A percentile compares a stretch with the other conserved stretches of the same genome.
Evolutionary conservation across 1,140 invertebrate genomes (phyloP).

Genomic region (Drosophila repleta): DNA sequence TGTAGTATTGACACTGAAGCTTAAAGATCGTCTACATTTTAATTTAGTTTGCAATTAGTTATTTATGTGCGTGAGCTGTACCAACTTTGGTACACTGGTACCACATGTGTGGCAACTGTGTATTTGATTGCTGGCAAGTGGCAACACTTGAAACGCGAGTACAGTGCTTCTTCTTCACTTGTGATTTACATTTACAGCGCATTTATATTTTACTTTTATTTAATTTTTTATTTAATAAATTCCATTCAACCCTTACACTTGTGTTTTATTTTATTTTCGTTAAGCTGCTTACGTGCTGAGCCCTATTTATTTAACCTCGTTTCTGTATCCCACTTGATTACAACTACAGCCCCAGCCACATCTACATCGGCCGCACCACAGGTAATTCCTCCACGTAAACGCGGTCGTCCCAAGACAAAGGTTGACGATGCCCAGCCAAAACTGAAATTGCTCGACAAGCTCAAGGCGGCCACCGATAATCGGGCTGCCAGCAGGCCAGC

Average conservation of each 20-base stretch:
- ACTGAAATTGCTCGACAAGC: constrained; percentile 62
- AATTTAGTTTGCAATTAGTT: too few species aligned
- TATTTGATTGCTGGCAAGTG: constrained; percentile 7
- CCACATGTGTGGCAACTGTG: constrained; percentile 5
- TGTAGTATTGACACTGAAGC: too few species aligned
- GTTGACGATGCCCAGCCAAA: constrained; percentile 50
- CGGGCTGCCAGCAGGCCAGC: constrained; percentile 60
- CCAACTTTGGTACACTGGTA: background rate
- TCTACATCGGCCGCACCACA: constrained; percentile 31
- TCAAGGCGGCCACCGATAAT: constrained; percentile 58
- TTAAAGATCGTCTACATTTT: too few species aligned
- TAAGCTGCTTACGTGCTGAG: constrained; percentile 13
- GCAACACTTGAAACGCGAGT: constrained; percentile 32
- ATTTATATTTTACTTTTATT: constrained; percentile 40
- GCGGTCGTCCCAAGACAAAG: constrained; percentile 63
- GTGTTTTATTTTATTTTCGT: constrained; percentile 42
- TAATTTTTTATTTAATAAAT: constrained; percentile 49
- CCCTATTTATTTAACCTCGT: constrained; percentile 52
- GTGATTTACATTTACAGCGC: constrained; percentile 44
- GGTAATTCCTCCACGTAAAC: constrained; percentile 68
- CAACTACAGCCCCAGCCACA: constrained; percentile 28
- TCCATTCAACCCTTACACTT: constrained; percentile 6
- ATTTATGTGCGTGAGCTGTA: background rate
- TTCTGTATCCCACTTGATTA: constrained; percentile 16
- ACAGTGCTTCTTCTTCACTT: constrained; percentile 52